Base-by-base conservation (phyloP, 2,888 invertebrate species). In the Baccha elongata region DNA sequence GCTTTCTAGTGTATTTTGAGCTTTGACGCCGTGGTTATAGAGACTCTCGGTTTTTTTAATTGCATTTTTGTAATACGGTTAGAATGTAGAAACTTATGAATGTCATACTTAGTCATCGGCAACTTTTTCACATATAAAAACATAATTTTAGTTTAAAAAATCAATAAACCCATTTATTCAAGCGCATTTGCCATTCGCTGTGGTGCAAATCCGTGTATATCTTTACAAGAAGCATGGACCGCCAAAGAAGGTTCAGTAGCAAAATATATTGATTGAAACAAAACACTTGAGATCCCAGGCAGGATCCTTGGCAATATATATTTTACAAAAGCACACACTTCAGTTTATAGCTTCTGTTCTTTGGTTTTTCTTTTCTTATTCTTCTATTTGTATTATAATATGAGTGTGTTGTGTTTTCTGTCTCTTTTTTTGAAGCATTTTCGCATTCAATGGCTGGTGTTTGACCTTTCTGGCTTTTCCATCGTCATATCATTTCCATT, bases 401-500 rank as follows among this genome's bases (percentile, higher is more conserved):
- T 40, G 44, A 29, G 21, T 62, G 46, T 65, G 26, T 58, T 67
- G 11, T 44, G 15, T 48, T 26, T 64, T 23, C 29, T 21, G n/a
- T 15, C 26, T 73, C 23, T 11, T 68, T 62, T 46, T 40, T 35
- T 52, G 5, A 15, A 42, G 62, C 44, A 50, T 80, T 32, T 32
- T 80, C 80, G 64, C 74, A 71, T 71, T 69, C 75, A 69, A 69
- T 58, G 69, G 58, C 75, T 75, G 80, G 80, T 81, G 75, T 81
- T 81, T 81, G 80, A 81, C 80, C 80, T 81, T 81, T 75, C 48
- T 69, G 55, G 58, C 69, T 65, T 65, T 48, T 74, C 37, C 15
- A 21, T 15, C 40, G 3, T 37, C 19, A 44, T 42, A 60, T 44
- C 19, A 37, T 60, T 44, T 60, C 32, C 60, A 10, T 58, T 40